Evolutionary conservation across 2,888 invertebrate species (phyloP).

Genomic region (Orthonychiurus folsomi): DNA sequence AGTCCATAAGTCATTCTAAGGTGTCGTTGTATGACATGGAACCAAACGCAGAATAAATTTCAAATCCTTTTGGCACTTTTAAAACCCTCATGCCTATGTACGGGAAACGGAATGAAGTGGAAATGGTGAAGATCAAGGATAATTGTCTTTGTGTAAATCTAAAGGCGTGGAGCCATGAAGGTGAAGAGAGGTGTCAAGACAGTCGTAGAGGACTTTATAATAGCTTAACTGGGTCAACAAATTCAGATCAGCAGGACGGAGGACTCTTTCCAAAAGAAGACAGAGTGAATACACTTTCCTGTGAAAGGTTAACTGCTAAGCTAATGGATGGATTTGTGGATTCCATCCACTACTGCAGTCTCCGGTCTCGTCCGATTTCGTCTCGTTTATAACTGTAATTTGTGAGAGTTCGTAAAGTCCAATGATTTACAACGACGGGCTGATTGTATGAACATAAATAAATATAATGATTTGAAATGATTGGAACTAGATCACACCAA

Average conservation of each 20-base stretch:
- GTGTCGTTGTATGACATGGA: neutral
- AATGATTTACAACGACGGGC: no score
- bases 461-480: no score
- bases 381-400: no score
- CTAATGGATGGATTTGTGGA: no score
- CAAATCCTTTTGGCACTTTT: neutral
- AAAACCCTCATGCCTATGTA: no score
- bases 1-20: neutral
- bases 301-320: no score
- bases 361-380: no score
- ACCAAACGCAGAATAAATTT: neutral
- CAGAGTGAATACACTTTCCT: constrained; percentile 4
- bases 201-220: neutral
- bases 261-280: constrained; percentile 6
- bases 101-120: neutral
- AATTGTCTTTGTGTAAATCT: neutral
- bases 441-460: no score
- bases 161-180: neutral
- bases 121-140: neutral
- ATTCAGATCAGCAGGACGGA: constrained; percentile 19
- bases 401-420: no score
- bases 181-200: neutral
- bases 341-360: no score
- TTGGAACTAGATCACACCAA: no score
- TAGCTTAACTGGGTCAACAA: constrained; percentile 16